These are phyloP conservation scores for Syncerus caffer DNA, from an alignment of 2,797 vertebrate genomes.

Conservation along the genomic window DNA sequence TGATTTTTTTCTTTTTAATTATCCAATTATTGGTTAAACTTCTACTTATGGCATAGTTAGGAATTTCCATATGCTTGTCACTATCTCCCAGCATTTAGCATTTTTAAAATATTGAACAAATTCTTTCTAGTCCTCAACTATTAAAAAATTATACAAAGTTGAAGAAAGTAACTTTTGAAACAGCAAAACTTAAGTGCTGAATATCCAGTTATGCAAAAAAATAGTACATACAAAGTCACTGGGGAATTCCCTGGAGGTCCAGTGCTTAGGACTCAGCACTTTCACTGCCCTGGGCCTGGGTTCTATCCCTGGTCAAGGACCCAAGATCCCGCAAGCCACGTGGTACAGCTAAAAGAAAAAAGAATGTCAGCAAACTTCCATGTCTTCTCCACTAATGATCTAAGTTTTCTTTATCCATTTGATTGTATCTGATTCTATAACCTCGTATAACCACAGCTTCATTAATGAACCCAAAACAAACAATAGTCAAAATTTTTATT, in stretches of 20 bases:
- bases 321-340: not conserved
- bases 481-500: not conserved
- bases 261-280: not conserved
- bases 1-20: not conserved
- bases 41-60: not conserved
- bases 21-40: not conserved
- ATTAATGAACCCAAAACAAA: not conserved
- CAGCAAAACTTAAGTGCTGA: not conserved
- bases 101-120: slow-evolving; percentile 25
- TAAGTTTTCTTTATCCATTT: not conserved
- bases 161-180: slow-evolving; percentile 20
- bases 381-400: not conserved
- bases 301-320: not conserved
- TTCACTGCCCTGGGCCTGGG: not conserved
- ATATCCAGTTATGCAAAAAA: not conserved
- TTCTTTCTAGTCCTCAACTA: not conserved
- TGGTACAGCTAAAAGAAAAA: not conserved
- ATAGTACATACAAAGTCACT: not conserved
- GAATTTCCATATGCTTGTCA: not conserved
- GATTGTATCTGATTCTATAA: not conserved
- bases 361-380: not conserved
- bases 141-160: not conserved
- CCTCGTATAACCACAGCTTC: not conserved
- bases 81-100: not conserved
- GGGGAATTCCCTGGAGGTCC: not conserved